Conservation (phyloP, 2,113 vertebrate genomes). For the Agapornis roseicollis region DNA sequence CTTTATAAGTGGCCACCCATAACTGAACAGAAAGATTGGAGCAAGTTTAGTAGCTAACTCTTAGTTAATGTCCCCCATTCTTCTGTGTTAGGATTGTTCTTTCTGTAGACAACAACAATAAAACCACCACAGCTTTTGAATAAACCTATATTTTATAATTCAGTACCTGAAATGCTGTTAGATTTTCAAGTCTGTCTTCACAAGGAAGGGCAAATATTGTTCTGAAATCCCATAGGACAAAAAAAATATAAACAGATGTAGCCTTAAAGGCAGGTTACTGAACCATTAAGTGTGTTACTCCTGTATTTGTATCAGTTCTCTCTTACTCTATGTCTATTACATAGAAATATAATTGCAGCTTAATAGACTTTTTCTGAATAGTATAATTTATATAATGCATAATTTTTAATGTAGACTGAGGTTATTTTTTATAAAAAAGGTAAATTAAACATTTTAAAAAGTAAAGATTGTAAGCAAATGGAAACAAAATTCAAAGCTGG, state of each 20-base stretch:
- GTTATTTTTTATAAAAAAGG: not conserved
- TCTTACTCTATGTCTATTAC: not conserved
- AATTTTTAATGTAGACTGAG: not conserved
- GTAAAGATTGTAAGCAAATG: slow-evolving; percentile 64
- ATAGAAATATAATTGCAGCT: slow-evolving; percentile 31
- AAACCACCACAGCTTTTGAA: not conserved
- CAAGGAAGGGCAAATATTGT: not conserved
- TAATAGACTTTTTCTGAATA: slow-evolving; percentile 10
- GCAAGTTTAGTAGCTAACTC: not conserved
- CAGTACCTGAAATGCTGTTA: not conserved
- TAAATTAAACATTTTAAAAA: slow-evolving; percentile 62
- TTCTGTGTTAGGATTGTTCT: not conserved
- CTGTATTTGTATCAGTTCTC: not conserved
- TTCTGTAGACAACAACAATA: not conserved
- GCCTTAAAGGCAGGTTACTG: not conserved
- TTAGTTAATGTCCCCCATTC: not conserved
- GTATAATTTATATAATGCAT: not conserved
- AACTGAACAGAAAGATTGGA: not conserved
- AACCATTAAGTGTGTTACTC: not conserved
- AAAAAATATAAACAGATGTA: not conserved
- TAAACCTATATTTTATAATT: not conserved
- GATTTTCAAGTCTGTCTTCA: not conserved
- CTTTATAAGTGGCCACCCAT: not conserved
- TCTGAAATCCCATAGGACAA: not conserved
- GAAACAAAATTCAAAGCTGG: slow-evolving; percentile 43